Base-by-base conservation (phyloP, 2,888 invertebrate genomes). In the Norana najaformis region DNA sequence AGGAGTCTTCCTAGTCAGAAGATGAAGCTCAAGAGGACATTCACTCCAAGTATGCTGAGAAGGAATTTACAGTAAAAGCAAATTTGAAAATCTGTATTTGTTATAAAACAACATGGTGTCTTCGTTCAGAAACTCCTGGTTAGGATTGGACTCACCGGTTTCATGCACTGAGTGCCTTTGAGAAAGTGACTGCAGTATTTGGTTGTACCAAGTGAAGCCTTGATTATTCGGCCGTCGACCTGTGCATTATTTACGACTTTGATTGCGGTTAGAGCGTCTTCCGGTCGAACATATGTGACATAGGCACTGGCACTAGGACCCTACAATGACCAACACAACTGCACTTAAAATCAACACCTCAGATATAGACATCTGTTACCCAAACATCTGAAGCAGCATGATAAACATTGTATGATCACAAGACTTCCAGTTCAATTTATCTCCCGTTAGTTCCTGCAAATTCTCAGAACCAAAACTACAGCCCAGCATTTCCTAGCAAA, bases 161-260 rank as follows among this genome's bases (percentile, higher is more conserved):
- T 99, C 91, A 98, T 98, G 95, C 99, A 99, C 93, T 97, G 97
- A 95, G 98, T 97, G 96, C 98, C 98, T 95, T 98, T 97, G 97
- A 99, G 97, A 95, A 99, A 99, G 96, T 99, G 98, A 95, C 99
- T 99, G 96, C 99, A 99, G 96, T 99, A 99, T 96, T 99, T 99
- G 93, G 99, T 99, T 93, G 99, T 99, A 92, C 99, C 99, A 93
- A 99, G 96, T 93, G 98, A 98, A 93, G 99, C 98, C 96, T 99
- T 99, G 93, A 99, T 96, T 93, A 97, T 97, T 93, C 99, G 96
- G 89, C 98, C 98, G 95, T 99, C 99, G 94, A 99, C 97, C 95
- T 97, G 96, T 93, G 98, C 97, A 96, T 99, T 99, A 96, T 99
- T 99, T 93, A 99, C 98, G 95, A 97, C 97, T 96, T 98, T 97